Evolutionary conservation across 2,113 vertebrate species (phyloP), one percentile per base, ranked within the genome.

Genomic region (Lanius collurio): DNA sequence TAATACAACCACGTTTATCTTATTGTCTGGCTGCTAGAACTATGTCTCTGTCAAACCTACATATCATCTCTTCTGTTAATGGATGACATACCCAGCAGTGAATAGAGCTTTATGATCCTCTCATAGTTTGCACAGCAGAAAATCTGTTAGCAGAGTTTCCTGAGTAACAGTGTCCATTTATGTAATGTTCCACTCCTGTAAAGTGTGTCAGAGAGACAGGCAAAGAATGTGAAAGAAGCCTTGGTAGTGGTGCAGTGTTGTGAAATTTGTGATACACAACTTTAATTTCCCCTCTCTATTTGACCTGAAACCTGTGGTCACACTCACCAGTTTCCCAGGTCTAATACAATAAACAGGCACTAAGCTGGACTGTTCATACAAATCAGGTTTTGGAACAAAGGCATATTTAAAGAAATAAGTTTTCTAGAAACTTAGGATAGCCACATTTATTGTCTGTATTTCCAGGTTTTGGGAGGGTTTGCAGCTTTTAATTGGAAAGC

Each of bases 221-320:
- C 28, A 80, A 62, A 22, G 24, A 47, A 39, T 27, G 33, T 52
- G 77, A 77, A 70, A 77, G 33, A 71, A 6, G 11, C 17, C 47
- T 47, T 11, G 30, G 39, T 16, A 46, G 41, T 11, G 47, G 41
- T 37, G 31, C 0, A 0, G 30, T 35, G 10, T 3, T 23, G 28
- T 13, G 24, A 90, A 52, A 55, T 63, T 42, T 59, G 39, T 75
- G 44, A 62, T 15, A 59, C 0, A 1, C 14, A 49, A 13, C 27
- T 67, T 79, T 67, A 28, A 52, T 59, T 65, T 60, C 30, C 35
- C 35, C 30, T 28, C 31, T 56, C 16, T n/a, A 13, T 83, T 57
- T 50, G 35, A 87, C 28, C 37, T 63, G 50, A 81, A 87, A 59
- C 28, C 21, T 59, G 18, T 1, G 33, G 62, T 49, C 52, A 63